Conservation (phyloP, 1,140 invertebrate species). For the Eriosoma lanigerum region DNA sequence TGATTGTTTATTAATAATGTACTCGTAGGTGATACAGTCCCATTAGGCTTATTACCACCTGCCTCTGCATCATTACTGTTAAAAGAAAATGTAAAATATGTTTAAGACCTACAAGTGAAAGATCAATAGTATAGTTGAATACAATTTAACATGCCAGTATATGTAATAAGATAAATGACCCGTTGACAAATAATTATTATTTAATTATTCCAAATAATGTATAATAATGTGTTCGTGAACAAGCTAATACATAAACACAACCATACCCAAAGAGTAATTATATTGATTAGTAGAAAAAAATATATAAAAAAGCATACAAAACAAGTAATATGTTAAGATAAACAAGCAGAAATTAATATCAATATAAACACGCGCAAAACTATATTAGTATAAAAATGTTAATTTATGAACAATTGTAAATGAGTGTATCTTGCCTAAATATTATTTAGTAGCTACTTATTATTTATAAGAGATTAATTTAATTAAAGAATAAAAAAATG, state of each 20-base stretch:
- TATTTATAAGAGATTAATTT: slow-evolving; percentile 1
- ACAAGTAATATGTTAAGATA: not conserved
- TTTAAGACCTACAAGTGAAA: slow-evolving; percentile 5
- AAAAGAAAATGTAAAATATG: slow-evolving; percentile 10
- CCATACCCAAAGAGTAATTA: too few relatives aligned
- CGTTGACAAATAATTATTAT: too few relatives aligned
- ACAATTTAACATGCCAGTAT: not conserved
- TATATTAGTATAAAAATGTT: not conserved
- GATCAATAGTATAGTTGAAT: not conserved
- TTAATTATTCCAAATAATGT: not conserved
- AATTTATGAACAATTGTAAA: not conserved
- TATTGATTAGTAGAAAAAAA: too few relatives aligned
- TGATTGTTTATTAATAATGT: slow-evolving; percentile 7
- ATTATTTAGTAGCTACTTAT: not conserved
- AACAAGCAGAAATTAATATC: too few relatives aligned
- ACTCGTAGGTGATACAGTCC: slow-evolving; percentile 15
- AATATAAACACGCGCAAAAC: too few relatives aligned
- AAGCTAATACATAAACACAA: too few relatives aligned
- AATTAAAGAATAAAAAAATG: not conserved
- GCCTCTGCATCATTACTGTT: slow-evolving; percentile 29
- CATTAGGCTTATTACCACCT: slow-evolving; percentile 16
- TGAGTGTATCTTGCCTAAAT: not conserved
- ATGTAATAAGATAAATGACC: not conserved
- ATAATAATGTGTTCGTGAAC: too few relatives aligned
- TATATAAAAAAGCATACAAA: not conserved